A percentile compares a stretch with the other conserved stretches of the same genome.
phyloP scores from a whole-genome alignment of 64 coral and sea anemone genomes.

The Anthopleura sola region DNA sequence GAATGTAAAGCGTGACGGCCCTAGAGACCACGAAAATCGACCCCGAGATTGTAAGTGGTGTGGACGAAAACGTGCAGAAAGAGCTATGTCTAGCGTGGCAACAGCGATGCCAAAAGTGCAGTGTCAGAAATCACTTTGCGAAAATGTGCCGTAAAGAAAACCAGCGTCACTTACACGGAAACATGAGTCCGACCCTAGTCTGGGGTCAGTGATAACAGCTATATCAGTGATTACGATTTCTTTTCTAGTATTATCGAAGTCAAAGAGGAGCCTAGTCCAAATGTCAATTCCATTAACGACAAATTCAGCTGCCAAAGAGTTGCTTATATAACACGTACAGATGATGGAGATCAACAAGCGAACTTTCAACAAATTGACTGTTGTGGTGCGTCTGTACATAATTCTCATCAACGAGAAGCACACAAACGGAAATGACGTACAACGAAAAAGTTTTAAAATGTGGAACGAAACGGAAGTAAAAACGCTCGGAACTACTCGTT shows the following conservation, averaged over 20 bases:
- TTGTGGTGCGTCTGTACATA: neutral
- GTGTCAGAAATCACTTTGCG: conserved; percentile 36
- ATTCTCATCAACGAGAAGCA: neutral
- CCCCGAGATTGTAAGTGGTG: neutral
- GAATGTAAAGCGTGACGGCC: neutral
- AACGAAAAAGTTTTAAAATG: neutral
- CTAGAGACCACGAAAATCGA: neutral
- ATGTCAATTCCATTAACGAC: no score
- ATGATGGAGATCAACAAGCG: no score
- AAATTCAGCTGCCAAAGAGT: no score
- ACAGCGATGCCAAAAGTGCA: conserved; percentile 32
- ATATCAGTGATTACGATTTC: no score
- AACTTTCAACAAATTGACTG: no score
- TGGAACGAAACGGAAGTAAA: neutral
- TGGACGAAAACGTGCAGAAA: neutral
- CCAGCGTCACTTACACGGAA: no score
- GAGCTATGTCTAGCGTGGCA: conserved; percentile 17
- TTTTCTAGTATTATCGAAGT: no score
- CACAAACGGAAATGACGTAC: neutral
- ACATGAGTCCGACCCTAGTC: no score
- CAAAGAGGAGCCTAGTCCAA: no score
- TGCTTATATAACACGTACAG: no score
- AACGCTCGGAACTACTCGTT: neutral
- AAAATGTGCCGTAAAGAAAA: conserved; percentile 12
- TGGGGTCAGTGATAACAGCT: no score